Conservation (phyloP, 30 jellyfish, hydroid and myxozoan genomes). For the Hydra vulgaris region DNA sequence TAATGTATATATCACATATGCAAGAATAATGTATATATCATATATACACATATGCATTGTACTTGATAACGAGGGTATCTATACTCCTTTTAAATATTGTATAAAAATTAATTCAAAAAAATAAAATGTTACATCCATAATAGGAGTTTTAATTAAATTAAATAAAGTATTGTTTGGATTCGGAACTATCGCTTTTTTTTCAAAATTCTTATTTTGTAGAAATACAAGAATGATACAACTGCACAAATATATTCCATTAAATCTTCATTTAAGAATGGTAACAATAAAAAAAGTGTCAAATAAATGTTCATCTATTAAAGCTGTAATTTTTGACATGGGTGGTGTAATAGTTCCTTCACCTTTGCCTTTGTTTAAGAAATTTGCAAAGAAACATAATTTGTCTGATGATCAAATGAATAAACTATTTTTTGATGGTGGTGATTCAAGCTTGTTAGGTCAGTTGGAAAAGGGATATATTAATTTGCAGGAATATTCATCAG, state of each 20-base stretch:
- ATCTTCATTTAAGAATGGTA: neutral
- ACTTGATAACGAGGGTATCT: no score
- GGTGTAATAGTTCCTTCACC: conserved; percentile 90
- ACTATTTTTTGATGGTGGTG: conserved; percentile 48
- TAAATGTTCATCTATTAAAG: conserved; percentile 8
- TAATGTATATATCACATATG: no score
- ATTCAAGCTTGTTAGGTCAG: conserved; percentile 59
- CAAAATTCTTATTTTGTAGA: neutral
- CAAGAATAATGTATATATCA: no score
- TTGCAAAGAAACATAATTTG: conserved; percentile 36
- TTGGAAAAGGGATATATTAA: conserved; percentile 70
- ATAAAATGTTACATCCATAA: no score
- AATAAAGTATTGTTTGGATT: no score
- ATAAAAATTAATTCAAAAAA: no score
- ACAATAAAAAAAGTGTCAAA: neutral
- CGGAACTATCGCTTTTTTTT: no score
- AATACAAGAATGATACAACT: neutral
- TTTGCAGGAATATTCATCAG: conserved; percentile 32
- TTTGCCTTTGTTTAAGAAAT: conserved; percentile 28
- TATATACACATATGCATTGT: no score
- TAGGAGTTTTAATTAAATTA: no score
- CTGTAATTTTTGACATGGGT: conserved; percentile 94
- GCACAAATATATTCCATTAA: neutral
- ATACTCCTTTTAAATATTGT: no score
- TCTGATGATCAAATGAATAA: conserved; percentile 28